Percentiles rank a stretch among this genome's conserved stretches.
These are phyloP conservation scores for Cisticola juncidis DNA, from an alignment of 2,113 vertebrate genomes.

Conservation along the genomic window DNA sequence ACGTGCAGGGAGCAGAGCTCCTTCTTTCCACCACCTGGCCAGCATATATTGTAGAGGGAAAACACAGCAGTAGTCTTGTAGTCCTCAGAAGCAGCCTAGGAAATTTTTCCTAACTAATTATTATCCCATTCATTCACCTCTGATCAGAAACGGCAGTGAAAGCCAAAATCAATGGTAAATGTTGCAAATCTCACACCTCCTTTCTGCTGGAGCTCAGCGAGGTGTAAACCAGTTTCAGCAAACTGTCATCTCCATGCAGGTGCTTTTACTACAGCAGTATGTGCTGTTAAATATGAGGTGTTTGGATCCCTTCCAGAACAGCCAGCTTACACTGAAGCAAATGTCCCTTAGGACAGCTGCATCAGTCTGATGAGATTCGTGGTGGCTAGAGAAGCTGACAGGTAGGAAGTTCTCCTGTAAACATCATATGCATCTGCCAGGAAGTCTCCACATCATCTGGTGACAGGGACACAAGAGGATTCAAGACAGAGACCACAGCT, in stretches of 20 bases:
- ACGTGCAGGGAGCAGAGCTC: fast-evolving
- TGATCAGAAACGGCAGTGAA: background rate
- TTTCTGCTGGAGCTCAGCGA: background rate
- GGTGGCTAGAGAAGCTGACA: background rate
- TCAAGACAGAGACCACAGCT: background rate
- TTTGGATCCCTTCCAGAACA: background rate
- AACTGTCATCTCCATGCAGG: background rate
- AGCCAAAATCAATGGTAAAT: background rate
- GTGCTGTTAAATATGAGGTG: background rate
- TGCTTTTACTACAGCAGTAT: background rate
- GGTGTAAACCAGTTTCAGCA: background rate
- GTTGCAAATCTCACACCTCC: background rate
- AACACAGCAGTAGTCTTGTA: background rate
- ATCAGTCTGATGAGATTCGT: background rate
- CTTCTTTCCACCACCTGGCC: background rate
- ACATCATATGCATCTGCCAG: background rate
- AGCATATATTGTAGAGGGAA: background rate
- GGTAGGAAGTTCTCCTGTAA: background rate
- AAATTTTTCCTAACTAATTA: background rate
- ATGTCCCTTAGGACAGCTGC: background rate
- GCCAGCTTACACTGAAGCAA: background rate
- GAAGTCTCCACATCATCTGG: background rate
- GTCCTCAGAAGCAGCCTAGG: background rate
- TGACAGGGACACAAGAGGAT: background rate
- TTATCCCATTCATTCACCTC: too few relatives aligned